Conservation (phyloP, 2,797 vertebrate genomes). For the Lepus townsendii region DNA sequence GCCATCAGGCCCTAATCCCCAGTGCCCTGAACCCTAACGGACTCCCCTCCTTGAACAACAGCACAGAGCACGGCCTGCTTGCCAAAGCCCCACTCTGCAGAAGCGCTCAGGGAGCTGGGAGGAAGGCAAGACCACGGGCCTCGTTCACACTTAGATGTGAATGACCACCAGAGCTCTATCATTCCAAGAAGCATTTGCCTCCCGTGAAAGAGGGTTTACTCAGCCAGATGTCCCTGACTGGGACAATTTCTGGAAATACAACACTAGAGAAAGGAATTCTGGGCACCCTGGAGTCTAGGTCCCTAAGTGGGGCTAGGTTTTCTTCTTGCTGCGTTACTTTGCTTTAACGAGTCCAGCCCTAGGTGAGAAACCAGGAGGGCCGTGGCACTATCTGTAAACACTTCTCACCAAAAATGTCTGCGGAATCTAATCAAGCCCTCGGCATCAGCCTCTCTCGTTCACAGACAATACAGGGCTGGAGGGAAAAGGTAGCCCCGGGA, state of each 20-base stretch:
- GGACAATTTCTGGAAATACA: slow-evolving; percentile 35
- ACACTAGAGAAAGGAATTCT: slow-evolving; percentile 48
- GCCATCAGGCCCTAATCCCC: neutral
- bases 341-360: neutral
- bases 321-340: slow-evolving; percentile 2
- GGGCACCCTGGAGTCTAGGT: slow-evolving; percentile 41
- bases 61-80: neutral
- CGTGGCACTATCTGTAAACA: neutral
- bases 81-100: neutral
- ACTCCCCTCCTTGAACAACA: neutral
- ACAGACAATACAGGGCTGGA: neutral
- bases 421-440: neutral
- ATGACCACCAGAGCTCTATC: neutral
- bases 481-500: neutral
- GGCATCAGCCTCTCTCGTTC: neutral
- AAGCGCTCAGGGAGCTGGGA: neutral
- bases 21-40: neutral
- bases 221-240: neutral
- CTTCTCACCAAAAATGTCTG: neutral
- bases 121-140: neutral
- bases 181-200: slow-evolving; percentile 2
- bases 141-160: neutral
- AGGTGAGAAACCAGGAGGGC: neutral
- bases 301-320: neutral
- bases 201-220: neutral